A percentile compares a stretch with the other conserved stretches of the same genome.
Conservation (phyloP, 2,888 invertebrate genomes). For the Ischnura elegans region DNA sequence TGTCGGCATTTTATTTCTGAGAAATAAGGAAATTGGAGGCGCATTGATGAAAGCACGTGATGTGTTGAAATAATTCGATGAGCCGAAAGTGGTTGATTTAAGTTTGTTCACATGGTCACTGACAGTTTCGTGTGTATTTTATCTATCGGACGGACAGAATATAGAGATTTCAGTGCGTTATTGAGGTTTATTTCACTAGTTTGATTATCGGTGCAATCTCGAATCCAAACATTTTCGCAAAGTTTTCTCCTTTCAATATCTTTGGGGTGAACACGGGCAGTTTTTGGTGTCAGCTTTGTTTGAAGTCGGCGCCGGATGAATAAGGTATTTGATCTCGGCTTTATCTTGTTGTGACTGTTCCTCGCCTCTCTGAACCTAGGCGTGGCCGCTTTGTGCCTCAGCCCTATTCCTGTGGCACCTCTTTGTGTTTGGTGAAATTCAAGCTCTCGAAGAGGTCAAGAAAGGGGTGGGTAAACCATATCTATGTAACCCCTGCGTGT, state of each 20-base stretch:
- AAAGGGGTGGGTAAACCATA: neutral
- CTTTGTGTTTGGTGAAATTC: neutral
- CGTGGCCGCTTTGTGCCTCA: neutral
- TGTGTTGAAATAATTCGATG: neutral
- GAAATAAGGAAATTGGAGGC: neutral
- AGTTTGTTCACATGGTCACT: neutral
- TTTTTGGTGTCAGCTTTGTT: conserved; percentile 28
- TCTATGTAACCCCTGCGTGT: neutral
- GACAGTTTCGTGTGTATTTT: neutral
- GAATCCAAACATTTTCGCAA: conserved; percentile 30
- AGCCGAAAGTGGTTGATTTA: neutral
- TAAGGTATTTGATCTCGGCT: neutral
- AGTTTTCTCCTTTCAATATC: neutral
- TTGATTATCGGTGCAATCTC: neutral
- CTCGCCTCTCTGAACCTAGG: conserved; percentile 30
- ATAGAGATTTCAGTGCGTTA: neutral
- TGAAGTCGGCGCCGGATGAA: neutral
- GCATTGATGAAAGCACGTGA: neutral
- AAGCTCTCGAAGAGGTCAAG: neutral
- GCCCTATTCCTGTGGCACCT: neutral
- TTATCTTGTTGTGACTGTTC: neutral
- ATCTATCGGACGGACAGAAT: neutral
- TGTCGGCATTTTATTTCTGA: neutral
- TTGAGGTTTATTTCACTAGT: neutral
- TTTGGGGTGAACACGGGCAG: neutral